Evolutionary conservation across 1,140 invertebrate genomes (phyloP), one percentile per base, ranked within the genome.

Genomic region (Zaprionus nigranus): DNA sequence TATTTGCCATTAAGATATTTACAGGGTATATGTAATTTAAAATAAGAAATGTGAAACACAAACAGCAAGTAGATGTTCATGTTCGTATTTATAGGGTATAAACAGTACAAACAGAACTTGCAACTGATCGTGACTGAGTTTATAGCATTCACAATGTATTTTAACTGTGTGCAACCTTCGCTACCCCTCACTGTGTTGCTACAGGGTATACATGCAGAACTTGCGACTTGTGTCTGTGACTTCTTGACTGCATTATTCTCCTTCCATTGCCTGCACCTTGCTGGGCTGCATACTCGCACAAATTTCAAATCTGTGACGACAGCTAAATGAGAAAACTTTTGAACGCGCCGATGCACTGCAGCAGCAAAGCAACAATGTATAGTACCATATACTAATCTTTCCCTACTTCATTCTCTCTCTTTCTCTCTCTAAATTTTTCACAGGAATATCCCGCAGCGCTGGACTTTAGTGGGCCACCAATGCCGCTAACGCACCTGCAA

Each of bases 401-500:
- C 1, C 13, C n/a, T 22, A 12, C 40, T 7, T 26, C 1, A 53
- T 22, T 61, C 43, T 62, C 17, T 20, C 36, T 1, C 30, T 26
- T 4, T 26, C 4, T 53, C 20, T 40, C 20, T 49, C 2, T n/a
- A 36, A 38, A 17, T 53, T 24, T 28, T 22, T 34, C 83, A 3
- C 53, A 93, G 92, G 92, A 93, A 70, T 93, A 92, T 68, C 81
- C 92, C 6, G 68, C 81, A 24, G 78, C 91, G 28, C n/a, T 93
- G 67, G 92, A 93, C 54, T 93, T 93, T 49, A 75, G 63, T n/a
- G 82, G 80, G 20, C 80, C 90, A 59, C 91, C 92, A 0, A n/a
- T 92, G 72, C 63, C 86, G 15, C 70, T 93, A 75, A 69, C 91
- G 1, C 92, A 92, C 57, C 72, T 92, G 67, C 91, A 92, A 59